Evolutionary conservation across 2,113 vertebrate species (phyloP), one percentile per base, ranked within the genome.

Genomic region (Puma concolor): DNA sequence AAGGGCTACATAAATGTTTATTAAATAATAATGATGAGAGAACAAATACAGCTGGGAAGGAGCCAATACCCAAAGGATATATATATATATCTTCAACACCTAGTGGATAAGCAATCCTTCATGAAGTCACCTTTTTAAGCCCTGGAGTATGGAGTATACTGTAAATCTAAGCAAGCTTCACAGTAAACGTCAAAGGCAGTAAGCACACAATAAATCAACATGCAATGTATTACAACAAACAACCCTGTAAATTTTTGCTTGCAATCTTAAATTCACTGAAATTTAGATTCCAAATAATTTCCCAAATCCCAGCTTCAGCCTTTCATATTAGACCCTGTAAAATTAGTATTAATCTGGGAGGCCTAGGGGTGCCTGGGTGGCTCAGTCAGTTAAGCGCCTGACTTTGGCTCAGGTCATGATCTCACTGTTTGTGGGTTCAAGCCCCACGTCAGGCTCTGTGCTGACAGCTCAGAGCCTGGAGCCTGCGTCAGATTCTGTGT

Each of bases 111-210:
- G 81, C 74, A 96, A 84, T 71, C 67, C 71, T 88, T 89, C 33
- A 92, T 95, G 90, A 97, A 69, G 64, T 90, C 79, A 97, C 69
- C 77, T 44, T 74, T 95, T 88, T 69, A 96, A 90, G 80, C 69
- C 74, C 92, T 87, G 23, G 38, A 83, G 92, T 67, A 95, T 87
- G 19, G 38, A 83, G 90, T 67, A 95, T 48, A 94, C 2, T 36
- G 23, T 64, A 94, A 97, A n/a, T 82, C 94, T 92, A 52, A 96
- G 41, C 69, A 57, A 44, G 79, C 57, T 36, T 97, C 41, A 90
- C 10, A 92, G 74, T 27, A 88, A 97, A 92, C 63, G 91, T 44
- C 67, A 79, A 92, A 94, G 74, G 44, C 41, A 88, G 38, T 74
- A 21, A 96, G 63, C 10, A 67, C 15, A 87, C 27, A 82, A 54